phyloP scores from a whole-genome alignment of 1,140 invertebrate species.

The Apis cerana region DNA sequence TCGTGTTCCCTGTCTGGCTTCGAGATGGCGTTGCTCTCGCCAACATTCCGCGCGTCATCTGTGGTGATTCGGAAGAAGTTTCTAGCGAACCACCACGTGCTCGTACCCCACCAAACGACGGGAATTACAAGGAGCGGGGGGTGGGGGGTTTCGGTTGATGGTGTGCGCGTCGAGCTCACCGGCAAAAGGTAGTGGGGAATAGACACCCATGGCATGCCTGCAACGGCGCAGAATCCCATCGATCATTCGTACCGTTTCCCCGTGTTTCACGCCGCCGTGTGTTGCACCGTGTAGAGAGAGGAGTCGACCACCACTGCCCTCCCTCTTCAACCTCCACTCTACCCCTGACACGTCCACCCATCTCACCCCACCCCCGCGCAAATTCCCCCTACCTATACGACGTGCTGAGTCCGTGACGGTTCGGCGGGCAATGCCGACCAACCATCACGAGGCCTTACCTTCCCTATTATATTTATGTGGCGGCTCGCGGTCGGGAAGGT shows the following conservation, averaged over 20 bases:
- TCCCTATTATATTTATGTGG: slow-evolving; percentile 81
- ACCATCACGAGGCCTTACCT: slow-evolving; percentile 79
- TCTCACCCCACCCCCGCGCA: slow-evolving; percentile 65
- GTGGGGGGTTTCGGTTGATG: slow-evolving; percentile 5
- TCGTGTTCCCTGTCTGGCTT: slow-evolving; percentile 49
- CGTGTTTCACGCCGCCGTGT: slow-evolving; percentile 77
- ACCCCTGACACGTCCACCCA: slow-evolving; percentile 63
- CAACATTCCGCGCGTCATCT: slow-evolving; percentile 68
- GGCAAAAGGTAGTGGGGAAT: slow-evolving; percentile 58
- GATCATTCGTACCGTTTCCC: slow-evolving; percentile 79
- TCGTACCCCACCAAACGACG: slow-evolving; percentile 62
- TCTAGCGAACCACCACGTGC: slow-evolving; percentile 72
- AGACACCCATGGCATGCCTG: slow-evolving; percentile 67
- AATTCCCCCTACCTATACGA: slow-evolving; percentile 68
- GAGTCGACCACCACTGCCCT: slow-evolving; percentile 53
- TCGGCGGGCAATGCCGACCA: slow-evolving; percentile 78
- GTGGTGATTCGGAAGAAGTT: slow-evolving; percentile 54
- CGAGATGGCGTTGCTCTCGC: slow-evolving; percentile 65
- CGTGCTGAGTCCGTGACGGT: slow-evolving; percentile 74
- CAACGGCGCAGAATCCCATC: slow-evolving; percentile 81
- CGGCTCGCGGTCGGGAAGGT: slow-evolving; percentile 78
- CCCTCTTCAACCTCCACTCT: slow-evolving; percentile 58
- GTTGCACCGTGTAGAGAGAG: slow-evolving; percentile 70
- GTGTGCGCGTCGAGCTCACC: slow-evolving; percentile 43
- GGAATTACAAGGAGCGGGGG: slow-evolving; percentile 16